Base-by-base conservation (phyloP, 2,888 invertebrate species). In the Eledone cirrhosa region DNA sequence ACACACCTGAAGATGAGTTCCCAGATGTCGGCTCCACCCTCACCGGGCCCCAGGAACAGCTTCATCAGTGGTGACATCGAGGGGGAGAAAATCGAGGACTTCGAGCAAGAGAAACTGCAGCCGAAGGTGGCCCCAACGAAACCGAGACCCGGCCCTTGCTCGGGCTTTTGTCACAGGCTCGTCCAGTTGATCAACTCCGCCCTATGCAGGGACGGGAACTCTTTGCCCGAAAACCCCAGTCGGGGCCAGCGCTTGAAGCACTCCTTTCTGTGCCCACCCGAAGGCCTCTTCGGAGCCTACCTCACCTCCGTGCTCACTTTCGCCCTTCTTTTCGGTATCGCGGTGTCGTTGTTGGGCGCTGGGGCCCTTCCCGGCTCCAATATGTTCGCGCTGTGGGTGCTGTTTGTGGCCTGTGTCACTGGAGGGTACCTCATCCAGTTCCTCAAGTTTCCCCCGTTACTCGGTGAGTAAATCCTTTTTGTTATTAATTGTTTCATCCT, bases 261-360 rank as follows among this genome's bases (percentile, higher is more conserved):
- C 79, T 83, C 87, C 19, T 82, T 88, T 19, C 77, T 87, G 75
- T 90, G 90, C 79, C 90, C 90, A n/a, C 90, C 90, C 14, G 89
- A 89, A 82, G 87, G 88, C 1, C 84, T 83, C 31, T 77, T 89
- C 22, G 89, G 86, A 14, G 93, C 96, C 48, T 83, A 85, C 41
- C 31, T 89, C 4, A 83, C 87, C 77, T 81, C 86, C 29, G 67
- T 86, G 1, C 48, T 88, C 8, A 80, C 85, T 79, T 83, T 85
- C 48, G 81, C 78, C 11, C 77, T 86, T 33, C 81, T 83, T 16
- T 88, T 85, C 85, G 86, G 83, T 11, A 84, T 86, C 16, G 77
- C 88, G n/a, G 83, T 86, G 77, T 83, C 86, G 0, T 13, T 89
- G 13, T 86, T 87, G 0, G 86, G 85, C 7, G 78, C 81, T 14